These are phyloP conservation scores for Prosapia bicincta DNA, from an alignment of 2,888 invertebrate genomes.

Conservation along the genomic window DNA sequence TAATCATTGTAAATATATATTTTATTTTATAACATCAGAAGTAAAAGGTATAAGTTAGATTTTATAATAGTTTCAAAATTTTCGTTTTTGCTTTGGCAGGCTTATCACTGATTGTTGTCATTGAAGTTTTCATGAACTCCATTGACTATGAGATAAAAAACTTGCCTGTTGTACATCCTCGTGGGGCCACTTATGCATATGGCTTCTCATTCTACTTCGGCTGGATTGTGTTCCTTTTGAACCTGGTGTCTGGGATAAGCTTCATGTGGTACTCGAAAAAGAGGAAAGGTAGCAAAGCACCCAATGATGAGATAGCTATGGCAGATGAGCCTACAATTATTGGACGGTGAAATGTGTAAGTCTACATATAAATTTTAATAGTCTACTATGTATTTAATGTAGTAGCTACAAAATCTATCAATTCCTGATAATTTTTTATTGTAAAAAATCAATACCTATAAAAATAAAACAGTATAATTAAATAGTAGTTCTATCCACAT, in stretches of 20 bases:
- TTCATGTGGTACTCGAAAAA: slow-evolving; percentile 82
- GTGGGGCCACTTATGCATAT: slow-evolving; percentile 61
- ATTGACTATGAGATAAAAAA: slow-evolving; percentile 66
- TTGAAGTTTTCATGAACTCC: slow-evolving; percentile 73
- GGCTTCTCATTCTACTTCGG: slow-evolving; percentile 71
- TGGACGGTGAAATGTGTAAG: slow-evolving; percentile 48
- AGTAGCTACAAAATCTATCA: too few relatives aligned
- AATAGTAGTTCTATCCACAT: too few relatives aligned
- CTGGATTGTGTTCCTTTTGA: slow-evolving; percentile 72
- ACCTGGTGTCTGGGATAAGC: slow-evolving; percentile 62
- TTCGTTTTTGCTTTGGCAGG: too few relatives aligned
- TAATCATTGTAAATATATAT: too few relatives aligned
- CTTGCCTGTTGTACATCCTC: slow-evolving; percentile 64
- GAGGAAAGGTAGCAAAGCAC: slow-evolving; percentile 78
- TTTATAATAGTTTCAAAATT: too few relatives aligned
- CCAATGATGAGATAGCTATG: slow-evolving; percentile 77
- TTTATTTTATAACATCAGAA: too few relatives aligned
- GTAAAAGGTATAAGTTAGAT: too few relatives aligned
- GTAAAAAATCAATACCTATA: too few relatives aligned
- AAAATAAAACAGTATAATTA: too few relatives aligned
- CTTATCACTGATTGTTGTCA: slow-evolving; percentile 73
- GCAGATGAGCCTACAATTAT: slow-evolving; percentile 83
- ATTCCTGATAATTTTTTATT: too few relatives aligned
- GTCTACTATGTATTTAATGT: too few relatives aligned
- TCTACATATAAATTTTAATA: too few relatives aligned